phyloP scores from a whole-genome alignment of 2,888 invertebrate species.

The Coleophora deauratella region DNA sequence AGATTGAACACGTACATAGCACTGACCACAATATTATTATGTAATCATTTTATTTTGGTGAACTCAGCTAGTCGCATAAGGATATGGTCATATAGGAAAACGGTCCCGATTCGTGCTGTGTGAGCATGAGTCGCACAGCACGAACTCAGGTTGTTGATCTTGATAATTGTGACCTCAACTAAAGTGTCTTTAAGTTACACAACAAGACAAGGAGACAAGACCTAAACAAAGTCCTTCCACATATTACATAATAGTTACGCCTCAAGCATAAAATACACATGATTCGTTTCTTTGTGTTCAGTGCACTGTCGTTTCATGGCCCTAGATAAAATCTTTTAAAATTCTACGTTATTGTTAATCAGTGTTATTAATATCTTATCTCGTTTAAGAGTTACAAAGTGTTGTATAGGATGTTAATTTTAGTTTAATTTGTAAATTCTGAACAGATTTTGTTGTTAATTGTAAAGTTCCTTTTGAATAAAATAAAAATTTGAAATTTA shows the following conservation, averaged over 20 bases:
- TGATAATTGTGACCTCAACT: too few relatives aligned
- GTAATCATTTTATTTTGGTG: background rate
- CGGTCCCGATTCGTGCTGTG: too few relatives aligned
- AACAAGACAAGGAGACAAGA: too few relatives aligned
- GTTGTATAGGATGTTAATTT: constrained; percentile 71
- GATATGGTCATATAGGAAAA: too few relatives aligned
- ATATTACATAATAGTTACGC: too few relatives aligned
- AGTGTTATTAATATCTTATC: constrained; percentile 67
- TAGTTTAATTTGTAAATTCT: constrained; percentile 68
- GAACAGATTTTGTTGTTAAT: constrained; percentile 67
- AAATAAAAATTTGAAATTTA: constrained; percentile 70
- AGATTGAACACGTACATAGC: constrained; percentile 46
- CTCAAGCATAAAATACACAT: too few relatives aligned
- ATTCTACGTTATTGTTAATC: constrained; percentile 68
- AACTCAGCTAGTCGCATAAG: too few relatives aligned
- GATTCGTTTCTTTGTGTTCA: constrained; percentile 39
- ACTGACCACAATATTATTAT: constrained; percentile 40
- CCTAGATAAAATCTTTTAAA: constrained; percentile 57
- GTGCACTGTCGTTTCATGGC: constrained; percentile 49
- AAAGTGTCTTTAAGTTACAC: too few relatives aligned
- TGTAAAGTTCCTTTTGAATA: constrained; percentile 69
- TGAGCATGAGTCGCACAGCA: too few relatives aligned
- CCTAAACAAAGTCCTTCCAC: too few relatives aligned
- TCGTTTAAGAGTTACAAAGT: constrained; percentile 72
- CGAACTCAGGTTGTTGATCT: too few relatives aligned